Base-by-base conservation (phyloP, 2,888 invertebrate species). In the Cosmia pyralina region DNA sequence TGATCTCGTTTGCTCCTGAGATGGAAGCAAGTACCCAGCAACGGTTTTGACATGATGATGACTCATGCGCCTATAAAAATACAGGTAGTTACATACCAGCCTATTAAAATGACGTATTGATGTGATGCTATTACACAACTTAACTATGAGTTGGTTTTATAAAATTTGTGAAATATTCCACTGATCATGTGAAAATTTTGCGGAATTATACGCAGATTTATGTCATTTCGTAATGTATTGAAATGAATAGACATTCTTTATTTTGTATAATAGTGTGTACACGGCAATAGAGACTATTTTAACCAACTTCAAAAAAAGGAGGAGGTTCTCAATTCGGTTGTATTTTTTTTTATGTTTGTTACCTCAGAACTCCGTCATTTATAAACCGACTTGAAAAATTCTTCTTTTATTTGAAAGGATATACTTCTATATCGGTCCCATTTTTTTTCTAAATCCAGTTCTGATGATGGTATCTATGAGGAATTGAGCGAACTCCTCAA, bases 31-130 rank as follows among this genome's bases (percentile, higher is more conserved):
- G 75, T 69, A n/a, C n/a, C n/a, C n/a, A 83, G 74, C 75, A 73
- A 67, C 72, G 34, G 53, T 74, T 81, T 74, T 76, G 76, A 81
- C 60, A 66, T 59, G 55, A 62, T 52, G 64, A 75, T 86, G 85
- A 86, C 63, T 83, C 85, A 86, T 60, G 72, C 17, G 57, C 69
- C 55, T 63, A 76, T 81, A 75, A 76, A 80, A 84, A 74, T 69
- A 65, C 64, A 46, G 50, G 22, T 44, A 46, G 46, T 19, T 48
- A 57, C 22, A 10, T 48, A 64, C 28, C 28, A 28, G 28, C 28
- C 44, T 68, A 46, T 67, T 41, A 59, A 67, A 15, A 77, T 77
- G 59, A 69, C 62, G 73, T 79, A 74, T 59, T 65, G 48, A 41
- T 41, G 41, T 41, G 41, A 41, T 58, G 67, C 44, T 70, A 74